These are phyloP conservation scores for Campodea augens DNA, from an alignment of 1,140 invertebrate genomes.

Conservation along the genomic window DNA sequence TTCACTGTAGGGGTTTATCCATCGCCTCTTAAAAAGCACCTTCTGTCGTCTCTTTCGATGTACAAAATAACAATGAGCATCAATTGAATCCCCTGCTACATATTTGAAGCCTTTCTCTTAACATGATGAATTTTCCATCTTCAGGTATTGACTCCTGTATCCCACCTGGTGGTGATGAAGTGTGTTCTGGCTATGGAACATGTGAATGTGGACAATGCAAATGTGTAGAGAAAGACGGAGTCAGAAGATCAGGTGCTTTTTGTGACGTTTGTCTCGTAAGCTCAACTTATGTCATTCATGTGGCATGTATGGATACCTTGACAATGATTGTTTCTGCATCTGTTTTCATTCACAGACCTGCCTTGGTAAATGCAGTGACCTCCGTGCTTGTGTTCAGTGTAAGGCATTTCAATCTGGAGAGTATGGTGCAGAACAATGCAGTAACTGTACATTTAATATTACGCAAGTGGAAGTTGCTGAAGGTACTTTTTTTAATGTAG, in stretches of 20 bases:
- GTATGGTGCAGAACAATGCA: conserved; percentile 37
- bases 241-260: conserved; percentile 56
- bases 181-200: conserved; percentile 57
- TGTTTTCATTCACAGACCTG: conserved; percentile 40
- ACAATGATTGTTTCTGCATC: neutral
- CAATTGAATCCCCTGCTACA: no score
- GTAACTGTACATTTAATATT: conserved; percentile 10
- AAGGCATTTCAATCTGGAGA: conserved; percentile 62
- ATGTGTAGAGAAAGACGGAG: conserved; percentile 42
- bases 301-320: neutral
- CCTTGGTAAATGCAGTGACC: conserved; percentile 64
- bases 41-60: no score
- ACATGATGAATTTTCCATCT: no score
- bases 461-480: conserved; percentile 10
- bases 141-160: no score
- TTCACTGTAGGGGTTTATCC: no score
- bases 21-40: no score
- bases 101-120: no score
- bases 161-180: conserved; percentile 34
- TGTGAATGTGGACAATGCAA: conserved; percentile 80
- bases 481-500: no score
- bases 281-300: conserved; percentile 8
- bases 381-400: conserved; percentile 88
- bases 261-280: conserved; percentile 80
- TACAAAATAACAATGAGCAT: no score